Evolutionary conservation across 2,797 vertebrate species (phyloP), one percentile per base, ranked within the genome.

Genomic region (Sphenopsis melanotis): DNA sequence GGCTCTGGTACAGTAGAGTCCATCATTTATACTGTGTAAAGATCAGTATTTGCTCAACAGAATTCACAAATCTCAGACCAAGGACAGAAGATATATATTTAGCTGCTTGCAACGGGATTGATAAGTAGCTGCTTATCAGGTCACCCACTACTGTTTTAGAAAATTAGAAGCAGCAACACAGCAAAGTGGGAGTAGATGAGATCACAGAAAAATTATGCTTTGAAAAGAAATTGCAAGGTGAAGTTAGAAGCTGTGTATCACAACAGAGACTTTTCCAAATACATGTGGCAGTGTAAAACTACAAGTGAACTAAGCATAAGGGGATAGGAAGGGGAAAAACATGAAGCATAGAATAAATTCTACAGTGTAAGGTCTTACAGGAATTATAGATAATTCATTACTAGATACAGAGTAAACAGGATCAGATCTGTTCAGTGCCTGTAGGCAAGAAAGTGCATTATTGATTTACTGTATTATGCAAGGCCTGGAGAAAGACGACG

Each of bases 381-480:
- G 0, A 96, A 91, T 78, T 93, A 93, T 72, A 86, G 91, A 91
- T 93, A 89, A 95, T 92, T 94, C 72, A 83, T 95, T 76, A 93
- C 89, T 79, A 92, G 89, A 89, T 75, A 79, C 2, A 86, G 49
- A 87, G 59, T 74, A 95, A 94, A 91, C 66, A 95, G 70, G 74
- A 90, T 81, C 89, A 89, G 82, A 86, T 90, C 83, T 83, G 56
- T 68, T 90, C 79, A 91, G 77, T 0, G 6, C 52, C 85, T 75
- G 42, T 53, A 88, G 82, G 44, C 80, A 91, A 91, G 56, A 77
- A 93, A 90, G 70, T 39, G n/a, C 55, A 94, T 91, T 95, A 96
- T 91, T 94, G 94, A 96, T 96, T 92, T 80, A 76, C 74, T 66
- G 41, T 87, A 82, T 94, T 88, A 91, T 87, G 91, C 63, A 84